A percentile compares a stretch with the other conserved stretches of the same genome.
Conservation (phyloP, 2,888 invertebrate species). For the Volucella inanis region DNA sequence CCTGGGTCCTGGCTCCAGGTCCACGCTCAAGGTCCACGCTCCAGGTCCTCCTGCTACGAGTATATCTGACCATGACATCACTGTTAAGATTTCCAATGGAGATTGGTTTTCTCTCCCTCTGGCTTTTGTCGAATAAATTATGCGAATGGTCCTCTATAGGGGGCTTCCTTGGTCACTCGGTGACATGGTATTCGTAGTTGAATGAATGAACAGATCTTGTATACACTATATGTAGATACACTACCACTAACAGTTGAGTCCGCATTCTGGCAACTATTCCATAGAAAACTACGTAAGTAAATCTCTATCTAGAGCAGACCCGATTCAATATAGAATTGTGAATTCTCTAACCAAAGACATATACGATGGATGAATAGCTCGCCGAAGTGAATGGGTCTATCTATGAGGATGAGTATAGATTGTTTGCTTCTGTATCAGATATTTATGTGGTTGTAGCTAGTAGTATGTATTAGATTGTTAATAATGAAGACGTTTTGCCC, state of each 20-base stretch:
- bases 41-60: slow-evolving; percentile 24
- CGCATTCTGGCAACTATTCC: slow-evolving; percentile 4
- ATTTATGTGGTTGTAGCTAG: slow-evolving; percentile 19
- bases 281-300: slow-evolving; percentile 49
- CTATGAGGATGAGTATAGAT: slow-evolving; percentile 51
- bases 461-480: background rate
- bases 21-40: background rate
- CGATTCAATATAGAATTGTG: slow-evolving; percentile 68
- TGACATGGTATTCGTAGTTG: slow-evolving; percentile 51
- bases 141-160: slow-evolving; percentile 28
- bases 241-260: background rate
- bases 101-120: slow-evolving; percentile 19
- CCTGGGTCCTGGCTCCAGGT: background rate
- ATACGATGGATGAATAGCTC: slow-evolving; percentile 63
- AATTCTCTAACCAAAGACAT: slow-evolving; percentile 54
- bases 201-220: slow-evolving; percentile 43
- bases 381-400: slow-evolving; percentile 15
- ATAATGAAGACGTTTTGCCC: slow-evolving; percentile 26
- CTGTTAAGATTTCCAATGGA: slow-evolving; percentile 54
- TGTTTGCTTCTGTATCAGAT: slow-evolving; percentile 37
- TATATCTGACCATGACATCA: slow-evolving; percentile 71
- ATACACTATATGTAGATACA: background rate
- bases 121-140: slow-evolving; percentile 51
- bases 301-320: slow-evolving; percentile 53
- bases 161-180: slow-evolving; percentile 58